Evolutionary conservation across 2,113 vertebrate genomes (phyloP).

Genomic region (Melanotaenia duboulayi): DNA sequence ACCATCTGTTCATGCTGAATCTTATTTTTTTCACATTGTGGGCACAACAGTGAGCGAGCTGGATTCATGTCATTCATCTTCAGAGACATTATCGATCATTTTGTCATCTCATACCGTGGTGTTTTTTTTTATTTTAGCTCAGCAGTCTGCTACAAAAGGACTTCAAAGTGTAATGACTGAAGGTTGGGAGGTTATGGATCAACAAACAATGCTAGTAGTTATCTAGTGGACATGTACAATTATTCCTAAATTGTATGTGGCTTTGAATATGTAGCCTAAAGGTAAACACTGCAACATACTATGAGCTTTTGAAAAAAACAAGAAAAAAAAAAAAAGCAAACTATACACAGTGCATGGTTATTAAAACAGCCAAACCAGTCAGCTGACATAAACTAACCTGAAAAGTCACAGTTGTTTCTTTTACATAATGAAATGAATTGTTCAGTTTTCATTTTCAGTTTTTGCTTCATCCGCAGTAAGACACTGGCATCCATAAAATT

Average conservation of each 20-base stretch:
- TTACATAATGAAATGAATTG: conserved; percentile 11
- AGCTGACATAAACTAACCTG: conserved; percentile 21
- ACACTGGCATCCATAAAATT: conserved; percentile 16
- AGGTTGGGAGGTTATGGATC: conserved; percentile 48
- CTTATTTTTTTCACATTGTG: conserved; percentile 36
- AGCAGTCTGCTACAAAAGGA: conserved; percentile 38
- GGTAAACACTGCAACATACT: conserved; percentile 31
- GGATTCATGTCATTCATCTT: conserved; percentile 54
- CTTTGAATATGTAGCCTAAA: conserved; percentile 57
- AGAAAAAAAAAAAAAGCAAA: conserved; percentile 11
- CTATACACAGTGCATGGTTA: conserved; percentile 67
- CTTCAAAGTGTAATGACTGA: conserved; percentile 33
- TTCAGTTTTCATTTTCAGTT: conserved; percentile 21
- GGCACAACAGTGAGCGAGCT: conserved; percentile 39
- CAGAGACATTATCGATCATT: conserved; percentile 52
- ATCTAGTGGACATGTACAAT: conserved; percentile 50
- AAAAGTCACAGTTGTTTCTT: conserved; percentile 32
- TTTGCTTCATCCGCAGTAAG: background rate
- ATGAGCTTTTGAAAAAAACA: conserved; percentile 42
- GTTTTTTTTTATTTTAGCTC: conserved; percentile 45
- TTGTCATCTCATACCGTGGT: conserved; percentile 35
- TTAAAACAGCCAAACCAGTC: conserved; percentile 43
- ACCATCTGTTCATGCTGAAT: conserved; percentile 37
- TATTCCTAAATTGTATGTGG: conserved; percentile 56
- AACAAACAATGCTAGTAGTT: conserved; percentile 55